Evolutionary conservation across 2,113 vertebrate species (phyloP).

Genomic region (Lipotes vexillifer): DNA sequence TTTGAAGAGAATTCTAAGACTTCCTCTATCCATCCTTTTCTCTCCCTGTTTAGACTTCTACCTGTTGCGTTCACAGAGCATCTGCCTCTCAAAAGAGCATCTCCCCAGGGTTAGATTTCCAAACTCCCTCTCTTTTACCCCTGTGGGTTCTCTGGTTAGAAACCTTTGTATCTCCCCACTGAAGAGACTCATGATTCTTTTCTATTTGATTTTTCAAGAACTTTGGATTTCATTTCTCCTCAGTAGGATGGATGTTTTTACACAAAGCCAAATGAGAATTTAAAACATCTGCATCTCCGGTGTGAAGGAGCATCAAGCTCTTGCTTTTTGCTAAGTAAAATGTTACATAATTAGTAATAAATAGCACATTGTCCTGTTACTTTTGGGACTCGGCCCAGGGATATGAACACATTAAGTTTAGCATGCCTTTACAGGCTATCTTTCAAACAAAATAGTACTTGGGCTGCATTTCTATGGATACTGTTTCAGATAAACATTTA

Average conservation of each 20-base stretch:
- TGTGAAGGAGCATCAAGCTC: conserved; percentile 54
- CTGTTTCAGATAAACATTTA: background rate
- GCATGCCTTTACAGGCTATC: background rate
- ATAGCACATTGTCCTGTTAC: conserved; percentile 58
- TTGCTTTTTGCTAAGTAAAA: conserved; percentile 72
- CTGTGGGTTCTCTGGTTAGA: conserved; percentile 63
- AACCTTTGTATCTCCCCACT: conserved; percentile 54
- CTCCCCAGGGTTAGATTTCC: conserved; percentile 56
- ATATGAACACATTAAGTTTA: conserved; percentile 35
- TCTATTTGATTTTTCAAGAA: conserved; percentile 18
- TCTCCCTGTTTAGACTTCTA: conserved; percentile 27
- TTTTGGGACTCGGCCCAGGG: conserved; percentile 20
- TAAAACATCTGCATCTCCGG: conserved; percentile 38
- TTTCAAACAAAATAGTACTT: background rate
- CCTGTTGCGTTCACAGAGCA: conserved; percentile 22
- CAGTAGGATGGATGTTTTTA: background rate
- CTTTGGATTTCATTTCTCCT: conserved; percentile 35
- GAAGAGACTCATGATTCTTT: conserved; percentile 7
- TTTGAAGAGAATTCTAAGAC: conserved; percentile 55
- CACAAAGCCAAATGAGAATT: conserved; percentile 51
- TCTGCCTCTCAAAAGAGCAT: conserved; percentile 35
- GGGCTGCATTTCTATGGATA: background rate
- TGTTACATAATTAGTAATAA: conserved; percentile 72
- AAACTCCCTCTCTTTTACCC: conserved; percentile 1
- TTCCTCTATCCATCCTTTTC: background rate